Evolutionary conservation across 2,888 invertebrate species (phyloP).

Genomic region (Eristalis tenax): DNA sequence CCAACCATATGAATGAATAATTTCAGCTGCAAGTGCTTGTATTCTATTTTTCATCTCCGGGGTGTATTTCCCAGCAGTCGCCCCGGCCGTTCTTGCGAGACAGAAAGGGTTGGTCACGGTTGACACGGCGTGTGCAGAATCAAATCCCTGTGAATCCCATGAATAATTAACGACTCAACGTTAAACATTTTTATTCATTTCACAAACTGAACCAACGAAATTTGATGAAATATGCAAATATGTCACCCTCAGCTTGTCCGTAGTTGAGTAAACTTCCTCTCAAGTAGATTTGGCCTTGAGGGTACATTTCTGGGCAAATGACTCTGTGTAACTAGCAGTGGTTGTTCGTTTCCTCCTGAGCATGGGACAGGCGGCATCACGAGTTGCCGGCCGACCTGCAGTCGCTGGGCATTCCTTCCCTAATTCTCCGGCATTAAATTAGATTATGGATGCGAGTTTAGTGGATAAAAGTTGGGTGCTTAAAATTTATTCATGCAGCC

Average conservation of each 20-base stretch:
- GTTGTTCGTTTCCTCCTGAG: too few relatives aligned
- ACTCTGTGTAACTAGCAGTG: neutral
- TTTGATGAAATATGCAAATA: neutral
- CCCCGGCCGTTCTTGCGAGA: neutral
- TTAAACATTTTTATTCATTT: constrained; percentile 1
- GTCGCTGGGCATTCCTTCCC: neutral
- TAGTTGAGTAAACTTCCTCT: neutral
- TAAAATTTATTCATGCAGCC: neutral
- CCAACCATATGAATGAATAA: neutral
- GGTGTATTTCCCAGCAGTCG: neutral
- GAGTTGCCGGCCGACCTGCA: neutral
- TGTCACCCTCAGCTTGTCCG: neutral
- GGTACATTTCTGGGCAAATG: neutral
- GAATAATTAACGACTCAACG: neutral
- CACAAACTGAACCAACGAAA: neutral
- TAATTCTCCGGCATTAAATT: neutral
- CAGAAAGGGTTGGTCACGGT: neutral
- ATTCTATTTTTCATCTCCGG: neutral
- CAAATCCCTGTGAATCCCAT: neutral
- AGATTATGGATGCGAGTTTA: neutral
- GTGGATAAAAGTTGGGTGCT: neutral
- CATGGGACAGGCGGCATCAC: neutral
- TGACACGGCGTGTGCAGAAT: neutral
- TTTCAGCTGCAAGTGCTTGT: neutral
- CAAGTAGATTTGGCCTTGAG: neutral